Evolutionary conservation across 2,888 invertebrate species (phyloP).

Genomic region (Belgica antarctica): DNA sequence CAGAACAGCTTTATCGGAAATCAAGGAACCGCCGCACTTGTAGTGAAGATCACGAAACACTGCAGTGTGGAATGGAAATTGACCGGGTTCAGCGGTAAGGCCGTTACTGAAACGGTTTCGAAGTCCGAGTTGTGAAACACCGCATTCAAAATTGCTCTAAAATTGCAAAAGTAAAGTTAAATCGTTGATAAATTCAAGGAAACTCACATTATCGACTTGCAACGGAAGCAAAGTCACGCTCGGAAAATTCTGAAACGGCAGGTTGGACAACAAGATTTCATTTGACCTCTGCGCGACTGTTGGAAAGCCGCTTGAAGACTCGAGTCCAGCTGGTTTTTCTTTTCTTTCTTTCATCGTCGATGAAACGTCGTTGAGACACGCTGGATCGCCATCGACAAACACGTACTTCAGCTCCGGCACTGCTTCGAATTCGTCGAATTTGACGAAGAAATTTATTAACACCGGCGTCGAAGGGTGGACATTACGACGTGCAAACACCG

Average conservation of each 20-base stretch:
- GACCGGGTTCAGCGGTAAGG: not conserved
- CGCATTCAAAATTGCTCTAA: constrained; percentile 11
- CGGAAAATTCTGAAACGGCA: constrained; percentile 12
- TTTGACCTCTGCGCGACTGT: not conserved
- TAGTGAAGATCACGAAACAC: not conserved
- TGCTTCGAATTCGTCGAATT: constrained; percentile 21
- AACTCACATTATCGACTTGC: constrained; percentile 1
- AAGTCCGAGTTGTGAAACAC: not conserved
- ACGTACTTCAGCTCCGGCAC: not conserved
- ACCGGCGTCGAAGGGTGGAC: not conserved
- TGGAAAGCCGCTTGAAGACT: not conserved
- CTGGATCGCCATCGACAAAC: not conserved
- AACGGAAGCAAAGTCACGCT: not conserved
- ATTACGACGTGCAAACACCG: not conserved
- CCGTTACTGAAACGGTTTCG: not conserved
- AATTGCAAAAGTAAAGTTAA: not conserved
- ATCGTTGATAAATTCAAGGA: not conserved
- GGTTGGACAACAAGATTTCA: not conserved
- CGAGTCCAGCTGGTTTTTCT: not conserved
- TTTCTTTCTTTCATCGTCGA: no score
- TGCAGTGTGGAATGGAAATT: constrained; percentile 38
- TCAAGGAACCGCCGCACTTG: not conserved
- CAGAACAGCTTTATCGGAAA: not conserved
- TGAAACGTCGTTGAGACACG: not conserved
- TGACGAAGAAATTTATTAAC: constrained; percentile 22